Conservation (phyloP, 2,113 vertebrate genomes). For the Sphyrna mokarran region DNA sequence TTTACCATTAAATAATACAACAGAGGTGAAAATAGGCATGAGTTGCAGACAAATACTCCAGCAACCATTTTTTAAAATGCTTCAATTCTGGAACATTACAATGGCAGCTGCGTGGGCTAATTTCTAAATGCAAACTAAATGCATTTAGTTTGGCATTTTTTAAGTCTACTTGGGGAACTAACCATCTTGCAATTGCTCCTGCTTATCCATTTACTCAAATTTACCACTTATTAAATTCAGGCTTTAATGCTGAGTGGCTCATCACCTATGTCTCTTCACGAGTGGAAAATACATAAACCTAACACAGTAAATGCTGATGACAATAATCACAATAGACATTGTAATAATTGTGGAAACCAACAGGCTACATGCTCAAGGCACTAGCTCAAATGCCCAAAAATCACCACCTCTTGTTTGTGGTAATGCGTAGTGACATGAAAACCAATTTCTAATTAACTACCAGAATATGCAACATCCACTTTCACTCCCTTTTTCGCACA, state of each 20-base stretch:
- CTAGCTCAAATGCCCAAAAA: not conserved
- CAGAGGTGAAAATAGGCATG: not conserved
- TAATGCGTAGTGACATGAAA: too few relatives aligned
- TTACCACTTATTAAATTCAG: not conserved
- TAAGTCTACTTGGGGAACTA: not conserved
- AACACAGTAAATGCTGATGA: not conserved
- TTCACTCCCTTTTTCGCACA: too few relatives aligned
- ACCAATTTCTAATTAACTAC: too few relatives aligned
- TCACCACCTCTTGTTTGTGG: too few relatives aligned
- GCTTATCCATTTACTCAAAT: not conserved
- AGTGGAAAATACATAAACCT: not conserved
- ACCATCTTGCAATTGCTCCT: not conserved
- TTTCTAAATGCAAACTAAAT: not conserved
- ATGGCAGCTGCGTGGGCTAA: not conserved
- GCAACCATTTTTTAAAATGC: not conserved
- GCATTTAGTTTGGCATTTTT: not conserved
- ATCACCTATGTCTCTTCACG: not conserved
- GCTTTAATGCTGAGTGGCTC: not conserved
- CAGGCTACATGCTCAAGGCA: not conserved
- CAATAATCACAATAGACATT: not conserved
- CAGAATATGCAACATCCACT: too few relatives aligned
- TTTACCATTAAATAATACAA: not conserved
- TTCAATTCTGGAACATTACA: not conserved
- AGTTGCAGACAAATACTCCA: not conserved
- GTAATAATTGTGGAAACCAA: not conserved